phyloP scores from a whole-genome alignment of 2,888 invertebrate species.

The Muschampia plurimacula region DNA sequence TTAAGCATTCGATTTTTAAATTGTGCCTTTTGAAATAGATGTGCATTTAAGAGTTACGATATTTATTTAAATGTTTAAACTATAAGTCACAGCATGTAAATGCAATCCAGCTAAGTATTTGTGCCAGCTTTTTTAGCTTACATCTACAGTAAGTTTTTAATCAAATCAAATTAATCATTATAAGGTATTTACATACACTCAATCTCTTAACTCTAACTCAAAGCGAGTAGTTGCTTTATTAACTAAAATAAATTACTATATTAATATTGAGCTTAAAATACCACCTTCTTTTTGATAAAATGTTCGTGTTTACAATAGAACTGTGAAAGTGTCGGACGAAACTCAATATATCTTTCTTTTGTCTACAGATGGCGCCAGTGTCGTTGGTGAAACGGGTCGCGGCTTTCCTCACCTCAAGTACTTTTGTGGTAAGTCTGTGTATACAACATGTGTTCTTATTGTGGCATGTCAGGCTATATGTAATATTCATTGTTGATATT shows the following conservation, averaged over 20 bases:
- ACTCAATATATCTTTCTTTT: constrained; percentile 42
- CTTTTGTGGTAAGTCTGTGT: constrained; percentile 65
- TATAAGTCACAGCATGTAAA: no score
- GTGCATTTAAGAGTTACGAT: background rate
- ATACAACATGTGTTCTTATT: background rate
- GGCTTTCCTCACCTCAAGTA: constrained; percentile 64
- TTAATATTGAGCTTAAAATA: no score
- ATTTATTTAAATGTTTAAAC: background rate
- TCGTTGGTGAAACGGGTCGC: constrained; percentile 60
- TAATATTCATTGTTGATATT: background rate
- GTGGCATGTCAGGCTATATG: background rate
- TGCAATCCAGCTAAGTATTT: no score
- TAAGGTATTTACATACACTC: no score
- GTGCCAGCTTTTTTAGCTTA: no score
- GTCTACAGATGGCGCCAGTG: constrained; percentile 71
- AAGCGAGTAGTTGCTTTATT: no score
- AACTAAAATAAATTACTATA: no score
- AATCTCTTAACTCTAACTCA: no score
- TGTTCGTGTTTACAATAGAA: no score
- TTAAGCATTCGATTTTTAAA: constrained; percentile 12
- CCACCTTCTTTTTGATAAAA: no score
- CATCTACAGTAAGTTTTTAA: no score
- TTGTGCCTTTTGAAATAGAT: background rate
- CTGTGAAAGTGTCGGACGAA: background rate
- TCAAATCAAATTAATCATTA: no score